Evolutionary conservation across 2,888 invertebrate species (phyloP).

Genomic region (Hydroisotoma schaefferi): DNA sequence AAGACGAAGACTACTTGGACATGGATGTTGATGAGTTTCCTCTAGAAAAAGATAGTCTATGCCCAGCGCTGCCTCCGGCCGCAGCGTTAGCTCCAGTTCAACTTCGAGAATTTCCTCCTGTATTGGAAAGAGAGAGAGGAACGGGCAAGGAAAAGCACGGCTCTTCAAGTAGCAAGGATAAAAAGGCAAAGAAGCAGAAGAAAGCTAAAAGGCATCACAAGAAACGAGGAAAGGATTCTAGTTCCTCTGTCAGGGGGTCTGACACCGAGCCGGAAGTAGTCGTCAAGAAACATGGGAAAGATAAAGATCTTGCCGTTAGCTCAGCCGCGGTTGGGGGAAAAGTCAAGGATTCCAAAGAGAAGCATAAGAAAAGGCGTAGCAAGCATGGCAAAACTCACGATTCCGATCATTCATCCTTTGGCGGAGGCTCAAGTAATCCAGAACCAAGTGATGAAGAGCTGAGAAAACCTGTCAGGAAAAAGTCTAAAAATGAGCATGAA

Average conservation of each 20-base stretch:
- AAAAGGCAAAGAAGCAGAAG: constrained; percentile 35
- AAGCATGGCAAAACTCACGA: background rate
- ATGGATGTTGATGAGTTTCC: no score
- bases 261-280: background rate
- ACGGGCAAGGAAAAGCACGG: constrained; percentile 12
- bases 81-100: background rate
- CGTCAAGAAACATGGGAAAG: background rate
- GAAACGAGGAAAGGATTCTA: constrained; percentile 16
- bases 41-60: constrained; percentile 38
- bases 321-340: background rate
- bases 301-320: no score
- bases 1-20: no score
- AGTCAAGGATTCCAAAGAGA: background rate
- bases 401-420: background rate
- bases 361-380: constrained; percentile 15
- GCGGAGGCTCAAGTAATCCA: background rate
- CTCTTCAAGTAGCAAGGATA: constrained; percentile 26
- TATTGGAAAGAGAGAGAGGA: constrained; percentile 25
- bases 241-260: constrained; percentile 12
- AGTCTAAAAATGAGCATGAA: background rate
- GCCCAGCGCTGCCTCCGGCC: background rate
- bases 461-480: background rate
- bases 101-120: constrained; percentile 39
- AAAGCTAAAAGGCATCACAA: constrained; percentile 25
- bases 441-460: background rate